Percentiles rank a stretch among this genome's conserved stretches.
Conservation (phyloP, 2,113 vertebrate species). For the Psittacara wagleri region DNA sequence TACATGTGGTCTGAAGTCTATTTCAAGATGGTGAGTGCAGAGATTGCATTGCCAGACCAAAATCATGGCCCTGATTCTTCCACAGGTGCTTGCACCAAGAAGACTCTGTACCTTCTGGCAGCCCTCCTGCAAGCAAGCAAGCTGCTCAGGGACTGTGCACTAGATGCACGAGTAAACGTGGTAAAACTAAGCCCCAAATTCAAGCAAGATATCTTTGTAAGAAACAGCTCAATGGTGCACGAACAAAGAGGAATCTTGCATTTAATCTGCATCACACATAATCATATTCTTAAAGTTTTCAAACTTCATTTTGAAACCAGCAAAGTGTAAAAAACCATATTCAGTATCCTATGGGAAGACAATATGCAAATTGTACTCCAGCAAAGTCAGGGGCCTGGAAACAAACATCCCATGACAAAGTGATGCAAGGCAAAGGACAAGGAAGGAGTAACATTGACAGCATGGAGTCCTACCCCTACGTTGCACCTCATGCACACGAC, state of each 20-base stretch:
- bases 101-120: background rate
- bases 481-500: constrained; percentile 93
- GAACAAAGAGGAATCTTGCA: background rate
- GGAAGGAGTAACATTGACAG: background rate
- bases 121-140: background rate
- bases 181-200: background rate
- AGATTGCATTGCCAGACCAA: background rate
- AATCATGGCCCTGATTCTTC: background rate
- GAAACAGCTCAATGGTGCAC: background rate
- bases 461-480: background rate
- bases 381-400: background rate
- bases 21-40: background rate
- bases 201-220: background rate
- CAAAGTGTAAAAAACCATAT: background rate
- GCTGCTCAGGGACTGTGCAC: background rate
- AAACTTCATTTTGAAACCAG: background rate
- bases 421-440: background rate
- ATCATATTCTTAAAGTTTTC: background rate
- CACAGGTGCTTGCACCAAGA: background rate
- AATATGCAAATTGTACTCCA: background rate
- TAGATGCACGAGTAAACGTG: background rate
- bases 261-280: background rate
- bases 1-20: background rate
- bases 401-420: background rate
- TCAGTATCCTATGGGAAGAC: background rate